These are phyloP conservation scores for Cichladusa arquata DNA, from an alignment of 2,113 vertebrate species.

Conservation along the genomic window DNA sequence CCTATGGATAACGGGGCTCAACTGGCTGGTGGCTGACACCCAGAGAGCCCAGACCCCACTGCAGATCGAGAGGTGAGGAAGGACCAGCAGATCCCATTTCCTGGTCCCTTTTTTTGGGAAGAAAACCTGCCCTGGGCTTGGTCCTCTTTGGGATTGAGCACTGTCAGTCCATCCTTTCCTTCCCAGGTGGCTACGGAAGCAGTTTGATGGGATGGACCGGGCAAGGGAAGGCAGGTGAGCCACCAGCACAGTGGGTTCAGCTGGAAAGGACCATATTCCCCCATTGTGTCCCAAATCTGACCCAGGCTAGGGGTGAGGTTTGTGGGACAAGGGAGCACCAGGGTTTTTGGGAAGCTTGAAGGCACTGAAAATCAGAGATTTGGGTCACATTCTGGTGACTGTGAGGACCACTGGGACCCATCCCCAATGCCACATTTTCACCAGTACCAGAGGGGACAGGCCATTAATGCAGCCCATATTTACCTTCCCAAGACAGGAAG, in stretches of 20 bases:
- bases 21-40: slow-evolving; percentile 82
- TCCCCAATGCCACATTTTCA: neutral
- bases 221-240: slow-evolving; percentile 82
- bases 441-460: neutral
- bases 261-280: neutral
- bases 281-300: neutral
- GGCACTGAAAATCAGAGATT: neutral
- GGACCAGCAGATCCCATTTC: neutral
- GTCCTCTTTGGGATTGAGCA: accelerated
- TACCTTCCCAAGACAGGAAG: neutral
- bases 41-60: slow-evolving; percentile 78
- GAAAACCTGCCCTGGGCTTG: neutral
- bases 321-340: slow-evolving; percentile 31
- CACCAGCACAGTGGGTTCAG: accelerated
- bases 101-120: neutral
- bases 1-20: slow-evolving; percentile 82
- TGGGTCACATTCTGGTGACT: neutral
- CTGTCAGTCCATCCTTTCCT: neutral
- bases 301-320: slow-evolving; percentile 20
- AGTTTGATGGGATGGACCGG: slow-evolving; percentile 85
- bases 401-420: neutral
- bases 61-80: slow-evolving; percentile 78
- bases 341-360: neutral
- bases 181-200: slow-evolving; percentile 84
- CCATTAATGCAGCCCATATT: neutral